These are phyloP conservation scores for Drosophila lacteicornis DNA, from an alignment of 1,140 invertebrate genomes.

Conservation along the genomic window DNA sequence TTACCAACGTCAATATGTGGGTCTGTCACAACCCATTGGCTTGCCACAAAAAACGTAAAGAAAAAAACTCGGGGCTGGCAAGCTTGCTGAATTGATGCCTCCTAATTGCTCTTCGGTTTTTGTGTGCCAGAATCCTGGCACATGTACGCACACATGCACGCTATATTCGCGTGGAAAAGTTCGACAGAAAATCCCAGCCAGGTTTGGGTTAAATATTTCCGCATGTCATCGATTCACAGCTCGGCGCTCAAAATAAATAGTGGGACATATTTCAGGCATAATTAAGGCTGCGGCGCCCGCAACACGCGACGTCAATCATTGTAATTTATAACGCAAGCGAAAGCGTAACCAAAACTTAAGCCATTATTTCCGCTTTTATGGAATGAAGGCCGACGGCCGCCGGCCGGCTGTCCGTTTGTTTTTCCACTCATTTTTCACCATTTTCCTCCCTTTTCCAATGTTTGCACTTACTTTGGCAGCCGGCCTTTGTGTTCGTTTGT, in stretches of 20 bases:
- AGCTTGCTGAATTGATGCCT: conserved; percentile 12
- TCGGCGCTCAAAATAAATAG: conserved; percentile 41
- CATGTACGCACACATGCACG: background rate
- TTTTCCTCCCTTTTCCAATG: conserved; percentile 11
- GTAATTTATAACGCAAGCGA: conserved; percentile 63
- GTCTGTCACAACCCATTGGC: conserved; percentile 23
- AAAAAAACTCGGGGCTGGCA: conserved; percentile 1
- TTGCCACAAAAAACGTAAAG: conserved; percentile 12
- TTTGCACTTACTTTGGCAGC: conserved; percentile 26
- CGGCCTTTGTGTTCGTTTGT: conserved; percentile 11
- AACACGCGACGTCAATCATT: conserved; percentile 70
- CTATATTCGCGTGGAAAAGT: background rate
- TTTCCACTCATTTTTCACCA: conserved; percentile 20
- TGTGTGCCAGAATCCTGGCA: conserved; percentile 7
- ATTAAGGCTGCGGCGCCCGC: conserved; percentile 27
- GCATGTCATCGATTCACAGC: conserved; percentile 15
- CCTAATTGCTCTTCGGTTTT: conserved; percentile 33
- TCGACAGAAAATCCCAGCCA: background rate
- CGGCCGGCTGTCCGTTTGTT: conserved; percentile 22
- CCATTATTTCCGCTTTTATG: conserved; percentile 71
- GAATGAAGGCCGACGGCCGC: conserved; percentile 36
- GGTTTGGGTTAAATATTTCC: conserved; percentile 29
- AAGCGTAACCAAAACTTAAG: conserved; percentile 60
- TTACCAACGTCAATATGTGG: conserved; percentile 11
- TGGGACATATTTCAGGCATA: conserved; percentile 44